Conservation (phyloP, 2,797 vertebrate species). For the Chaenodraco wilsoni region DNA sequence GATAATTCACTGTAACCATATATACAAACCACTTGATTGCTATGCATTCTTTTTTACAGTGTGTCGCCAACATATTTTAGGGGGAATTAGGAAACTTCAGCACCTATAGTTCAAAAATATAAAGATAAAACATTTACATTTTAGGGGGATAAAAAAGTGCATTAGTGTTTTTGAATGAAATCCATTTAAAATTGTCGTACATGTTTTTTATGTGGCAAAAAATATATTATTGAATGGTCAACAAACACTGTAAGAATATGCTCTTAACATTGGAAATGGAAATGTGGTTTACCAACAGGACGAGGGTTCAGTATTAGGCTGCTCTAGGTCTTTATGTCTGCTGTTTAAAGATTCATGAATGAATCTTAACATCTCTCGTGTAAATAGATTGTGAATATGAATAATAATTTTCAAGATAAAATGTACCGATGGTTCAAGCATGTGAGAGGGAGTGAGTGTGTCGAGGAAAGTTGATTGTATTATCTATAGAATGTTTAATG, state of each 20-base stretch:
- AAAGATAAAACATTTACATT: background rate
- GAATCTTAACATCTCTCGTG: constrained; percentile 54
- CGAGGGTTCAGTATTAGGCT: constrained; percentile 48
- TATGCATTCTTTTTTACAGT: constrained; percentile 68
- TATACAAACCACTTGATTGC: constrained; percentile 48
- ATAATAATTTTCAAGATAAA: constrained; percentile 67
- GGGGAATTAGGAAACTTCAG: constrained; percentile 31
- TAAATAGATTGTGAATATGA: constrained; percentile 78
- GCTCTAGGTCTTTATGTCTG: constrained; percentile 52
- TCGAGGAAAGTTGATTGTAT: constrained; percentile 71
- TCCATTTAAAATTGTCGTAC: background rate
- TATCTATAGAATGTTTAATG: constrained; percentile 72
- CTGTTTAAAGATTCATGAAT: constrained; percentile 50
- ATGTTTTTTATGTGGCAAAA: background rate
- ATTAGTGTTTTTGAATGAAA: constrained; percentile 17
- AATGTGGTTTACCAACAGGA: constrained; percentile 48
- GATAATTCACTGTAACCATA: constrained; percentile 48
- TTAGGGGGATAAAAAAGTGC: background rate
- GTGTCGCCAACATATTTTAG: constrained; percentile 22
- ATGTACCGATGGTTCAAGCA: constrained; percentile 63
- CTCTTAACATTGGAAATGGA: constrained; percentile 38
- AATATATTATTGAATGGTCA: constrained; percentile 15
- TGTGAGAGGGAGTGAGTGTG: constrained; percentile 36
- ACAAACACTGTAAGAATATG: constrained; percentile 20
- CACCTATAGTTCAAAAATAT: constrained; percentile 14